Percentiles rank a stretch among this genome's conserved stretches.
Evolutionary conservation across 2,113 vertebrate species (phyloP).

Genomic region (Barnardius zonarius): DNA sequence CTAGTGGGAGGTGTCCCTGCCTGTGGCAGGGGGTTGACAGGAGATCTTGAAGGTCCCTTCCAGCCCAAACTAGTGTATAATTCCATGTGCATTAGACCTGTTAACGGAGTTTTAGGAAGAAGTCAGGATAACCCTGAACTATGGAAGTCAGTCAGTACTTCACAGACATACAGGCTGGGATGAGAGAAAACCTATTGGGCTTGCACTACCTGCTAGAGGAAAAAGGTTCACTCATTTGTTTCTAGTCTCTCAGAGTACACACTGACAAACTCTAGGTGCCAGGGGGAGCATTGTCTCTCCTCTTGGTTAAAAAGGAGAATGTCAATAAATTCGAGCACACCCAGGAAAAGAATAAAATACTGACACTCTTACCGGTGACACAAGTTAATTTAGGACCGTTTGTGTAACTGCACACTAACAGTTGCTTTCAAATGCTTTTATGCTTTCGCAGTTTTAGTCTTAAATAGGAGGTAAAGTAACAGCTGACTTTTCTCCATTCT

Average conservation of each 20-base stretch:
- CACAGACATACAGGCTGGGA: background rate
- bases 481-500: background rate
- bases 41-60: background rate
- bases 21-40: background rate
- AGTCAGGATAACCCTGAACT: background rate
- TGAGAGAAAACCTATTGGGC: accelerated
- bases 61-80: background rate
- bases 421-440: background rate
- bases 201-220: background rate
- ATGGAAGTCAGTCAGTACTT: background rate
- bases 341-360: background rate
- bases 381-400: background rate
- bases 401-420: background rate
- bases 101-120: background rate
- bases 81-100: background rate
- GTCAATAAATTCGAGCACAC: background rate
- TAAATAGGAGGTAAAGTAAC: background rate
- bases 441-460: background rate
- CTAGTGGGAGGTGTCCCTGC: background rate
- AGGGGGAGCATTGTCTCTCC: background rate
- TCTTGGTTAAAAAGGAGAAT: background rate
- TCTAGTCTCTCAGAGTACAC: background rate
- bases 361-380: background rate
- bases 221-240: accelerated
- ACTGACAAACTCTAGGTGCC: background rate